Base-by-base conservation (phyloP, 2,888 invertebrate species). In the Clusia tigrina region DNA sequence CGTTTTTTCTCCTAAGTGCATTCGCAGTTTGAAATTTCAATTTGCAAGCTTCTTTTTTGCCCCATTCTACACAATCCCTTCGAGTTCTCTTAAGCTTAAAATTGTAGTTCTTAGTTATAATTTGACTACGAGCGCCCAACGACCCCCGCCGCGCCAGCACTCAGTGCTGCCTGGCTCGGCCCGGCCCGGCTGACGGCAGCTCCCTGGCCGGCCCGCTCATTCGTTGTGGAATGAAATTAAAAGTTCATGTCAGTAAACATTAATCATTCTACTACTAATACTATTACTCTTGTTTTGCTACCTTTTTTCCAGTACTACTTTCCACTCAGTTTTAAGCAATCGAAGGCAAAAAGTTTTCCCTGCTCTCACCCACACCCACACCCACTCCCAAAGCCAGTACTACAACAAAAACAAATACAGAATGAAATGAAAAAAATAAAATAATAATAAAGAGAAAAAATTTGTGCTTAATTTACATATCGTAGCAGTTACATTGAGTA, bases 391-490 rank as follows among this genome's bases (percentile, higher is more conserved):
- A 6, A 9, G 32, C 32, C 32, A 32, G 6, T 32, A n/a, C n/a
- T n/a, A n/a, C n/a, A n/a, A n/a, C n/a, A n/a, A n/a, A n/a, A n/a
- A n/a, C n/a, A n/a, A n/a, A n/a, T n/a, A n/a, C n/a, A n/a, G n/a
- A n/a, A n/a, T n/a, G n/a, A n/a, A n/a, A n/a, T n/a, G n/a, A 6
- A 9, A 32, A 32, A 32, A 12, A 6, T 6, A 32, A 32, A 32
- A 32, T 32, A 32, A 32, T 12, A 32, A 12, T 32, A 12, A 32
- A 32, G 12, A 32, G 6, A 32, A 32, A 42, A 42, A 42, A 15
- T 42, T 42, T 42, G n/a, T n/a, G n/a, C 42, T 42, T 42, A 42
- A 42, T 42, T 42, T 42, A 42, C 42, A 42, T 42, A 42, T 42
- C 42, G 42, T 15, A 42, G n/a, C n/a, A 42, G 42, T 42, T 42